These are phyloP conservation scores for Tapirus indicus DNA, from an alignment of 2,797 vertebrate species.

Conservation along the genomic window DNA sequence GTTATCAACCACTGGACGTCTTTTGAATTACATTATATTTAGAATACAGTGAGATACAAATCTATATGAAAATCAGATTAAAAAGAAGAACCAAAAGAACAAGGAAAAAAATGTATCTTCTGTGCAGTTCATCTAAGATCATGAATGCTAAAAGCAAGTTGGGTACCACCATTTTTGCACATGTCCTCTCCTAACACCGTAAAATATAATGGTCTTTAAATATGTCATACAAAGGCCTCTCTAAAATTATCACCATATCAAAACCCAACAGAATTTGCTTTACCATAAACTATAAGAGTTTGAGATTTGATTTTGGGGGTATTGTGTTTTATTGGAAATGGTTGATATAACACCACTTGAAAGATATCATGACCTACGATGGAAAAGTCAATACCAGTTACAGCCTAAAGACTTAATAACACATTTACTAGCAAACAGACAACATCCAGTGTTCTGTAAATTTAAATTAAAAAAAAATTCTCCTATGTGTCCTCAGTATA, in stretches of 20 bases:
- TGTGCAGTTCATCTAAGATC: conserved; percentile 47
- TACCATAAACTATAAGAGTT: background rate
- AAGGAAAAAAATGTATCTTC: conserved; percentile 4
- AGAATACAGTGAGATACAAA: conserved; percentile 60
- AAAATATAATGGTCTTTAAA: background rate
- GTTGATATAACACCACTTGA: background rate
- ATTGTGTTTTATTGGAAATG: background rate
- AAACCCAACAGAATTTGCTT: conserved; percentile 35
- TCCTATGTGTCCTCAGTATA: background rate
- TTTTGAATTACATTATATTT: conserved; percentile 75
- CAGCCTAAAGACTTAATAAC: background rate
- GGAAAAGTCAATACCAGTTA: background rate
- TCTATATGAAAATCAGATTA: conserved; percentile 71
- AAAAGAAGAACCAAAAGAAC: conserved; percentile 58
- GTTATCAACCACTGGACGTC: conserved; percentile 58
- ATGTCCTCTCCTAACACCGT: background rate
- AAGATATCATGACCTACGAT: background rate
- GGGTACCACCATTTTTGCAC: background rate
- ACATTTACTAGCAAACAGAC: background rate
- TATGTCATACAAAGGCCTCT: background rate
- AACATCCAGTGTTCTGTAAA: background rate
- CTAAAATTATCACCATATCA: background rate
- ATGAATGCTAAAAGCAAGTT: background rate
- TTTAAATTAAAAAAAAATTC: background rate
- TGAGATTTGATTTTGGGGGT: background rate